A percentile compares a stretch with the other conserved stretches of the same genome.
Evolutionary conservation across 2,888 invertebrate species (phyloP).

Genomic region (Epinotia ramella): DNA sequence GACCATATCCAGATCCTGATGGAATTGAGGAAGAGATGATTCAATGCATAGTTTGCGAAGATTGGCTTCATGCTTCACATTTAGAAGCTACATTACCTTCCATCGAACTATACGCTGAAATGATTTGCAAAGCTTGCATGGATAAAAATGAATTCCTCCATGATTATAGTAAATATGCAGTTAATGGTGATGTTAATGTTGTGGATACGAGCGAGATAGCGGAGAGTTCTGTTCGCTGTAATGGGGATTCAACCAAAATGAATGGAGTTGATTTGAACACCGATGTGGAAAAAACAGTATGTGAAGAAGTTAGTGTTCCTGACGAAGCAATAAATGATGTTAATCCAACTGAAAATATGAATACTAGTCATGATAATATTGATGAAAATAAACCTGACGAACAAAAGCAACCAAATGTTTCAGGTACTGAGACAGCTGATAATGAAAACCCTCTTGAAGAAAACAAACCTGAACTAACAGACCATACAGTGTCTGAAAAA

Average conservation of each 20-base stretch:
- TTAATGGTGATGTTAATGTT: constrained; percentile 63
- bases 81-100: constrained; percentile 86
- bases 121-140: constrained; percentile 93
- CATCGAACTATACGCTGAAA: constrained; percentile 89
- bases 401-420: constrained; percentile 8
- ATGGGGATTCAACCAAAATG: constrained; percentile 50
- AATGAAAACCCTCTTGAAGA: constrained; percentile 44
- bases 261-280: constrained; percentile 48
- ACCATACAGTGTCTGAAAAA: constrained; percentile 29
- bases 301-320: constrained; percentile 27
- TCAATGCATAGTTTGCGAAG: constrained; percentile 98
- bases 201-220: constrained; percentile 55
- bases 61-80: constrained; percentile 97
- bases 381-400: constrained; percentile 46
- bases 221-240: constrained; percentile 48
- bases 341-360: constrained; percentile 40
- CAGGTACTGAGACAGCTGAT: background rate
- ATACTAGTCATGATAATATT: constrained; percentile 43
- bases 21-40: constrained; percentile 96
- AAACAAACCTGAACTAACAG: constrained; percentile 20
- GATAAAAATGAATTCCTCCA: constrained; percentile 90
- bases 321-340: constrained; percentile 35
- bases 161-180: constrained; percentile 86
- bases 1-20: constrained; percentile 98
- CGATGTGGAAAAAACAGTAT: constrained; percentile 44